Conservation (phyloP, 1,140 invertebrate genomes). For the Trichonephila clavipes region DNA sequence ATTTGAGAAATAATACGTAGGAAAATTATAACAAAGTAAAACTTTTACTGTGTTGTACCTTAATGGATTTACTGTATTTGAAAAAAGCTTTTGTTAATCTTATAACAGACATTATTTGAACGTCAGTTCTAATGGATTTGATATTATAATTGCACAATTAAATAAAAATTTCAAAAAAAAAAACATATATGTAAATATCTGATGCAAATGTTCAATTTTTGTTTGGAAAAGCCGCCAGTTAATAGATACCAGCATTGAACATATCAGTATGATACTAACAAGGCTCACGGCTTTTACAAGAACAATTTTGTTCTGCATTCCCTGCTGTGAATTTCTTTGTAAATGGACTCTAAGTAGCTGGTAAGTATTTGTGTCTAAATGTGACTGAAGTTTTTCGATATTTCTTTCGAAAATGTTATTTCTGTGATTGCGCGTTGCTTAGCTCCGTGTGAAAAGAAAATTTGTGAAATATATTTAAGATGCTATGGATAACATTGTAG, state of each 20-base stretch:
- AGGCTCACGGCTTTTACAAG: conserved; percentile 42
- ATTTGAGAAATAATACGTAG: too few relatives aligned
- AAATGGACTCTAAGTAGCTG: conserved; percentile 50
- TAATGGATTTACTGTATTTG: too few relatives aligned
- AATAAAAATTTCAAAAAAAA: too few relatives aligned
- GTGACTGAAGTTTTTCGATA: conserved; percentile 59
- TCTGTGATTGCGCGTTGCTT: conserved; percentile 63
- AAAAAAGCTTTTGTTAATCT: too few relatives aligned
- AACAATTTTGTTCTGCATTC: conserved; percentile 52
- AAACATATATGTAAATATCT: too few relatives aligned
- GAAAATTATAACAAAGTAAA: too few relatives aligned
- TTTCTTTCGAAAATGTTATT: conserved; percentile 69
- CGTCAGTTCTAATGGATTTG: too few relatives aligned
- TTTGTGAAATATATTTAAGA: conserved; percentile 46
- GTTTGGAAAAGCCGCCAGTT: conserved; percentile 43
- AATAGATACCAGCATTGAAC: conserved; percentile 50
- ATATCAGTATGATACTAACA: conserved; percentile 61
- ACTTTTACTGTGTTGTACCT: too few relatives aligned
- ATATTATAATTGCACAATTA: too few relatives aligned
- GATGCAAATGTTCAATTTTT: neutral
- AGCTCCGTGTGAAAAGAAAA: conserved; percentile 47
- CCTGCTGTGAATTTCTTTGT: conserved; percentile 64
- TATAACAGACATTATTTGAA: too few relatives aligned
- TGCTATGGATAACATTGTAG: conserved; percentile 1
- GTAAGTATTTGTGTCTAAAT: conserved; percentile 69